Percentiles rank a stretch among this genome's conserved stretches.
phyloP scores from a whole-genome alignment of 2,113 vertebrate species.

The Philantomba maxwellii region DNA sequence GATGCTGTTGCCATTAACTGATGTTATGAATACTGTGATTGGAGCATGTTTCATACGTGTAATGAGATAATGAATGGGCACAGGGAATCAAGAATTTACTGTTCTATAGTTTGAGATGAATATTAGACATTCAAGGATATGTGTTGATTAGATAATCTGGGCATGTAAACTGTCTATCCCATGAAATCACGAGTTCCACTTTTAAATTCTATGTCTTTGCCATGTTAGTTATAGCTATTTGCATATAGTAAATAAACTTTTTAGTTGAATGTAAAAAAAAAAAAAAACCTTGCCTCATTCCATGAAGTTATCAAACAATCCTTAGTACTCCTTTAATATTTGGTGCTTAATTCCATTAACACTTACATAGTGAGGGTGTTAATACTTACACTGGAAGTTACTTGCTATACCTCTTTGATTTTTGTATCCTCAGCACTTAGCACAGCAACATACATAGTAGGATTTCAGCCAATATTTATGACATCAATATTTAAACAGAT shows the following conservation, averaged over 20 bases:
- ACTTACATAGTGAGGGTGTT: not conserved
- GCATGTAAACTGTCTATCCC: not conserved
- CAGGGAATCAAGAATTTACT: not conserved
- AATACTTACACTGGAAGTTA: not conserved
- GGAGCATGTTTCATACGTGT: not conserved
- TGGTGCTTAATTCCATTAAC: rapidly evolving
- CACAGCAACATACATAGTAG: not conserved
- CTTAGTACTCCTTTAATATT: not conserved
- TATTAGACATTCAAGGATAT: not conserved
- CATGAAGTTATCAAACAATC: too few species aligned
- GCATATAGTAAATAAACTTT: not conserved
- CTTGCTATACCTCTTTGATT: not conserved
- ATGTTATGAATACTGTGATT: not conserved
- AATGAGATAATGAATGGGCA: not conserved
- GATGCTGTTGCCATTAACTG: not conserved
- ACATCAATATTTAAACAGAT: not conserved
- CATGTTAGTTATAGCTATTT: not conserved
- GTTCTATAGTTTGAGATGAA: slow-evolving; percentile 2
- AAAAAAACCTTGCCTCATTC: not conserved
- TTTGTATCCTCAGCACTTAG: not conserved
- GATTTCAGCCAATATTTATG: not conserved
- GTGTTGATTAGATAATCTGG: not conserved
- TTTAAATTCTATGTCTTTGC: not conserved
- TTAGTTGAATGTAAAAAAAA: not conserved
- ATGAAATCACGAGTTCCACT: not conserved